These are phyloP conservation scores for Platyscapa corneri DNA, from an alignment of 1,140 invertebrate species.

Conservation along the genomic window DNA sequence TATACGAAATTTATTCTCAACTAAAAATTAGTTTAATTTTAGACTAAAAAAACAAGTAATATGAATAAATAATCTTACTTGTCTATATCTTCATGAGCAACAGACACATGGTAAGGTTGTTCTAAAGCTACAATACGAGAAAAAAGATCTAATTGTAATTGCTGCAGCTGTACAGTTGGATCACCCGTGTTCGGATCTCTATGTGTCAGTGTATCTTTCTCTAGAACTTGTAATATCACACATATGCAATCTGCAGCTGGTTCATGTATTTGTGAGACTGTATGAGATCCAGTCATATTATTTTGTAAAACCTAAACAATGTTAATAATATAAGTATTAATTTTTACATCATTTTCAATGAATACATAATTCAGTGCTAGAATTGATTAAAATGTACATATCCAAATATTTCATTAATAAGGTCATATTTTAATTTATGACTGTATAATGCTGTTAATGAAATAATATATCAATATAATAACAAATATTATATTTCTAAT, in stretches of 20 bases:
- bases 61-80: conserved; percentile 69
- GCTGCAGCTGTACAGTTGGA: conserved; percentile 80
- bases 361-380: no score
- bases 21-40: not conserved
- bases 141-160: conserved; percentile 73
- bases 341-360: no score
- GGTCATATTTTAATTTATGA: no score
- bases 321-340: conserved; percentile 25
- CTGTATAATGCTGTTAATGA: no score
- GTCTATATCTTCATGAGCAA: conserved; percentile 94
- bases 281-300: conserved; percentile 78
- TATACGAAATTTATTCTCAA: no score
- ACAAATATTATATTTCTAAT: no score
- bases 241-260: conserved; percentile 94
- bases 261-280: conserved; percentile 92
- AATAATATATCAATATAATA: no score
- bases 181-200: conserved; percentile 69
- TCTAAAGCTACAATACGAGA: conserved; percentile 86
- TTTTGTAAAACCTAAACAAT: conserved; percentile 76
- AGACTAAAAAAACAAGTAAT: not conserved
- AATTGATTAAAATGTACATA: no score
- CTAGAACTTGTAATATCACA: conserved; percentile 85
- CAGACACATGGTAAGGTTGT: conserved; percentile 91
- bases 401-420: no score
- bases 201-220: conserved; percentile 81